Percentiles rank a stretch among this genome's conserved stretches.
Evolutionary conservation across 2,113 vertebrate species (phyloP).

Genomic region (Nannobrachium achirus): DNA sequence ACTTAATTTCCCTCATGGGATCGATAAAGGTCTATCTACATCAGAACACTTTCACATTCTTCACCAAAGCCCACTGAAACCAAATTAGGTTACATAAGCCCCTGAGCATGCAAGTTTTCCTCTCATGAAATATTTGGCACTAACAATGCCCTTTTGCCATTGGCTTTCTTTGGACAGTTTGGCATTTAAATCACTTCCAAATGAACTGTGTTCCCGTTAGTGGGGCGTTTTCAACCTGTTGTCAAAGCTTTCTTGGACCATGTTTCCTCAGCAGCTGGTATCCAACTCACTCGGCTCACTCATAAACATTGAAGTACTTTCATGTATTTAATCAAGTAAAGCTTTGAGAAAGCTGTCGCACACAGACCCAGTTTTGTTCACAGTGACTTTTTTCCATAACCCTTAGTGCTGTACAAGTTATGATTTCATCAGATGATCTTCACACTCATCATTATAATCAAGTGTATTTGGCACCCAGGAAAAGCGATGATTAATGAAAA

Average conservation of each 20-base stretch:
- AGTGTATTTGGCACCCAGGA: too few relatives aligned
- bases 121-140: conserved; percentile 61
- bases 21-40: too few relatives aligned
- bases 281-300: conserved; percentile 1
- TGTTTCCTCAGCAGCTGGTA: conserved; percentile 3
- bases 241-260: conserved; percentile 14
- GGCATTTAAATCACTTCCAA: conserved; percentile 60
- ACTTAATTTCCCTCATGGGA: too few relatives aligned
- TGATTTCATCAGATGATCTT: neutral
- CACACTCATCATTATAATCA: neutral
- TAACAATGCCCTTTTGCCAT: conserved; percentile 39
- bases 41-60: neutral
- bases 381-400: conserved; percentile 11
- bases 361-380: conserved; percentile 11
- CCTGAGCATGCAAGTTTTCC: conserved; percentile 54
- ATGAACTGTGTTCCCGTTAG: conserved; percentile 35
- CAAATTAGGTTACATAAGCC: conserved; percentile 50
- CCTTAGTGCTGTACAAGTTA: conserved; percentile 3
- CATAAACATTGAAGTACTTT: conserved; percentile 17
- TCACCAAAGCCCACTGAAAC: conserved; percentile 24
- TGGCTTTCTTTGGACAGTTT: conserved; percentile 42
- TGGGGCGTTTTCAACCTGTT: conserved; percentile 36
- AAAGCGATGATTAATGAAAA: too few relatives aligned
- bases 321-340: conserved; percentile 6
- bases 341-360: neutral